phyloP scores from a whole-genome alignment of 1,140 invertebrate species.

The Caerostris darwini region DNA sequence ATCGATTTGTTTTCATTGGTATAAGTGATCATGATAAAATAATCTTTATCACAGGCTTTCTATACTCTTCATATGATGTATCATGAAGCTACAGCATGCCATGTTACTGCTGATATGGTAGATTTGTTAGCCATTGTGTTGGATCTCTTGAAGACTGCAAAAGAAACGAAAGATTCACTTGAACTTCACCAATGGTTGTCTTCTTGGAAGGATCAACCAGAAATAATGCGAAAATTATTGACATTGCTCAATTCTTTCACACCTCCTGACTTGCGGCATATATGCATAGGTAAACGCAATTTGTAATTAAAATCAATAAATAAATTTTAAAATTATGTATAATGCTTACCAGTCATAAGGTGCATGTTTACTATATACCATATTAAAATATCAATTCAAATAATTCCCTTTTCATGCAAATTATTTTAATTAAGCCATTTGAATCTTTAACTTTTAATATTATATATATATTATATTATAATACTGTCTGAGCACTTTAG shows the following conservation, averaged over 20 bases:
- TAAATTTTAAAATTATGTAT: too few relatives aligned
- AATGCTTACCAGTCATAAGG: too few relatives aligned
- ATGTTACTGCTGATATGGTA: constrained; percentile 90
- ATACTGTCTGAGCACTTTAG: too few relatives aligned
- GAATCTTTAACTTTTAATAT: too few relatives aligned
- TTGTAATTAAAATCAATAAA: too few relatives aligned
- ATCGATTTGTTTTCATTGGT: not conserved
- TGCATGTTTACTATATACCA: too few relatives aligned
- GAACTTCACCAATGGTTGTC: constrained; percentile 81
- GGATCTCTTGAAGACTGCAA: constrained; percentile 87
- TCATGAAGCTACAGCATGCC: constrained; percentile 94
- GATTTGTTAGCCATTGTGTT: constrained; percentile 90
- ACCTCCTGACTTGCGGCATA: constrained; percentile 90
- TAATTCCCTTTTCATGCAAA: too few relatives aligned
- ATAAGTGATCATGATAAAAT: not conserved
- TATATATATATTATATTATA: too few relatives aligned
- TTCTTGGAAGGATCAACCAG: constrained; percentile 90
- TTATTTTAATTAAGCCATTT: too few relatives aligned
- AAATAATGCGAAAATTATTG: constrained; percentile 91
- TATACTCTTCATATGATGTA: constrained; percentile 96
- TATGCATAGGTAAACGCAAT: constrained; percentile 87
- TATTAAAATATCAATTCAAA: too few relatives aligned
- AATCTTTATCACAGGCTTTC: constrained; percentile 86
- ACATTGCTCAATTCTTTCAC: constrained; percentile 95
- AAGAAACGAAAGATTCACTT: constrained; percentile 83